Percentiles rank a stretch among this genome's conserved stretches.
phyloP scores from a whole-genome alignment of 2,888 invertebrate genomes.

The Nomada hirtipes region DNA sequence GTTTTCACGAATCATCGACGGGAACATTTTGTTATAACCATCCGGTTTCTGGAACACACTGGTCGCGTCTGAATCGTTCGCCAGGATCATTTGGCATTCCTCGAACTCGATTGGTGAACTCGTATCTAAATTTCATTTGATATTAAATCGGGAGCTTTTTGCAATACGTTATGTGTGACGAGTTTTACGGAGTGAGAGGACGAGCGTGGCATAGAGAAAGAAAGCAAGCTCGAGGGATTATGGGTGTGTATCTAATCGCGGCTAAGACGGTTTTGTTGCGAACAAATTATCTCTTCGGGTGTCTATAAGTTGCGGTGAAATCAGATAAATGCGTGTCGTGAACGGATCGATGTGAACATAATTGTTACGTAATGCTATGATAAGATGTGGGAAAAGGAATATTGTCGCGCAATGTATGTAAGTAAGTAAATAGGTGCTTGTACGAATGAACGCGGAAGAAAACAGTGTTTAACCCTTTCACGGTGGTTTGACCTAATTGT shows the following conservation, averaged over 20 bases:
- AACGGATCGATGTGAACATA: slow-evolving; percentile 6
- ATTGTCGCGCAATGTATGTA: background rate
- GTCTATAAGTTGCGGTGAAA: slow-evolving; percentile 1
- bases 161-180: background rate
- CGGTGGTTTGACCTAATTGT: too few species aligned
- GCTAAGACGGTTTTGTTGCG: background rate
- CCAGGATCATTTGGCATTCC: slow-evolving; percentile 29
- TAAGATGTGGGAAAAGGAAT: slow-evolving; percentile 15
- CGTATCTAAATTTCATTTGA: slow-evolving; percentile 47
- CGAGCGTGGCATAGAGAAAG: background rate
- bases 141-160: slow-evolving; percentile 10
- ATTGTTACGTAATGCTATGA: slow-evolving; percentile 12
- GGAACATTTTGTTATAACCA: background rate
- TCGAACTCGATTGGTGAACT: slow-evolving; percentile 24
- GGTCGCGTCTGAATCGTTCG: slow-evolving; percentile 26
- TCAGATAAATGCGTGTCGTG: slow-evolving; percentile 1
- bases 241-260: background rate
- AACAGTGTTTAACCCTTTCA: background rate
- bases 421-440: too few species aligned
- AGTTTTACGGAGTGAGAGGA: background rate
- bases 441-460: background rate
- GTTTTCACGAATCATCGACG: background rate
- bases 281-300: slow-evolving; percentile 20
- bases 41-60: slow-evolving; percentile 3
- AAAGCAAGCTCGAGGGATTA: slow-evolving; percentile 14